phyloP scores from a whole-genome alignment of 2,888 invertebrate species.

The Oeneis ivallda region DNA sequence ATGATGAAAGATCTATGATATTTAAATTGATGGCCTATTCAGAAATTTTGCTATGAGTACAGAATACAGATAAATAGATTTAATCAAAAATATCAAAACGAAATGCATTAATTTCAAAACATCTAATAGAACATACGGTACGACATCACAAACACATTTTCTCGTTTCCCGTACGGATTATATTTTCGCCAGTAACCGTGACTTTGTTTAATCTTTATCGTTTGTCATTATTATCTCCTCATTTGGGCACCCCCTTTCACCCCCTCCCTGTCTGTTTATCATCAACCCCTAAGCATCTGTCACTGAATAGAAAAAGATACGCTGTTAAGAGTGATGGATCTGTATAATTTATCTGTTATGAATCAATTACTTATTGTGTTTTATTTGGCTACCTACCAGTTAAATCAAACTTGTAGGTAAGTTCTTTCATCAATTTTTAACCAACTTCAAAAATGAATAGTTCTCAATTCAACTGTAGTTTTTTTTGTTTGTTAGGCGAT shows the following conservation, averaged over 20 bases:
- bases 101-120: neutral
- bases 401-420: too few species aligned
- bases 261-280: slow-evolving; percentile 15
- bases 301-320: slow-evolving; percentile 26
- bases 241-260: slow-evolving; percentile 39
- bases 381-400: neutral
- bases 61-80: neutral
- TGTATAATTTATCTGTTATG: slow-evolving; percentile 14
- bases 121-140: neutral
- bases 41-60: too few species aligned
- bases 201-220: slow-evolving; percentile 46
- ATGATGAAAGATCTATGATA: too few species aligned
- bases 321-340: slow-evolving; percentile 18
- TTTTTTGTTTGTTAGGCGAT: too few species aligned
- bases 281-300: slow-evolving; percentile 24
- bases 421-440: too few species aligned
- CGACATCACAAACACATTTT: neutral
- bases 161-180: slow-evolving; percentile 13
- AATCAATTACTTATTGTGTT: slow-evolving; percentile 1
- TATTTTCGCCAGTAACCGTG: slow-evolving; percentile 37
- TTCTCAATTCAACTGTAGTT: too few species aligned
- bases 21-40: too few species aligned
- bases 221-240: slow-evolving; percentile 56
- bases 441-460: too few species aligned
- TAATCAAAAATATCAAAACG: neutral